These are phyloP conservation scores for Scartelaos histophorus DNA, from an alignment of 2,113 vertebrate genomes.

Conservation along the genomic window DNA sequence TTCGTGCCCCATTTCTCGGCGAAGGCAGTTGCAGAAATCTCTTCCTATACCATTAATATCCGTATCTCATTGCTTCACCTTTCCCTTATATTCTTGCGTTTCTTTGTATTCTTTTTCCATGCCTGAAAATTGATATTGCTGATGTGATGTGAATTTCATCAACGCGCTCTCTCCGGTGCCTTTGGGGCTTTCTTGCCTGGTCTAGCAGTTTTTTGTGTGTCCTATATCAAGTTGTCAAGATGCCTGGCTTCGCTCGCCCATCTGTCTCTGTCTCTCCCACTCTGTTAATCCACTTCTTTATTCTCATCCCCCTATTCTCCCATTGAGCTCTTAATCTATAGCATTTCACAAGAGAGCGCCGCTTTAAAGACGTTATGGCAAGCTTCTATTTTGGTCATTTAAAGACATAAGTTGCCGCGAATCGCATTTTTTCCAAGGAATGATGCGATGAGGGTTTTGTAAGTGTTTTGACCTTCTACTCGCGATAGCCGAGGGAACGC, in stretches of 20 bases:
- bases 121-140: constrained; percentile 61
- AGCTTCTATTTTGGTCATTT: neutral
- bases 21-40: constrained; percentile 50
- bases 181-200: constrained; percentile 54
- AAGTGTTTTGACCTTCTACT: constrained; percentile 20
- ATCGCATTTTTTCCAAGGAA: neutral
- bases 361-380: neutral
- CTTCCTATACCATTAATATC: constrained; percentile 37
- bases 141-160: constrained; percentile 56
- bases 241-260: constrained; percentile 44
- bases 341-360: constrained; percentile 6
- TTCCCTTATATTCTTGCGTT: neutral
- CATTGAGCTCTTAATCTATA: constrained; percentile 40
- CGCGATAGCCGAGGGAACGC: constrained; percentile 13
- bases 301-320: constrained; percentile 51
- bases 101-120: constrained; percentile 39
- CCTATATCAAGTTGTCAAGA: constrained; percentile 65
- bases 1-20: constrained; percentile 19
- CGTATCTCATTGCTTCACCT: constrained; percentile 26
- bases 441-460: neutral
- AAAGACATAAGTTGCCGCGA: neutral
- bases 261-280: constrained; percentile 58
- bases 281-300: constrained; percentile 53
- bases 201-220: constrained; percentile 47
- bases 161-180: constrained; percentile 39